These are phyloP conservation scores for Pungitius pungitius DNA, from an alignment of 2,113 vertebrate genomes.

Conservation along the genomic window DNA sequence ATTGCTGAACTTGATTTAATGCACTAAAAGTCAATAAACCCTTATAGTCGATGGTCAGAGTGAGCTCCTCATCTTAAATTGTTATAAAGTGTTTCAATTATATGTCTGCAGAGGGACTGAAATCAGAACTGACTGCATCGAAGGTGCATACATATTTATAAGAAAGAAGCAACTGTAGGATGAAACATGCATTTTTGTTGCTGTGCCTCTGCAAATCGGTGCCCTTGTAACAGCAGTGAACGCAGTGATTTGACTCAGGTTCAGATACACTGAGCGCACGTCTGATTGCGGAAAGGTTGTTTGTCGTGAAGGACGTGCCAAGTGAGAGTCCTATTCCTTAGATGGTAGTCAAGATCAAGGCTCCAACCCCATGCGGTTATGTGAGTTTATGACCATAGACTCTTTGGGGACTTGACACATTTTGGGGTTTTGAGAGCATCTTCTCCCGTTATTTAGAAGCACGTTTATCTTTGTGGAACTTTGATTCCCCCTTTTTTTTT, in stretches of 20 bases:
- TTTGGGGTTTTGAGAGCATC: constrained; percentile 47
- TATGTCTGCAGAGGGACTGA: neutral
- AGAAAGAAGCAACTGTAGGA: constrained; percentile 13
- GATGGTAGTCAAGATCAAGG: constrained; percentile 75
- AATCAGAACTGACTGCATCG: neutral
- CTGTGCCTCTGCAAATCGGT: constrained; percentile 11
- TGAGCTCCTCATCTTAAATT: neutral
- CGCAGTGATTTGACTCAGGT: constrained; percentile 37
- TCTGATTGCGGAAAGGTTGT: constrained; percentile 69
- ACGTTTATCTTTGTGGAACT: constrained; percentile 7
- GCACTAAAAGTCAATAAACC: neutral
- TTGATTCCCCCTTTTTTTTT: neutral
- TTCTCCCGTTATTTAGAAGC: constrained; percentile 7
- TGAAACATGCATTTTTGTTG: constrained; percentile 22
- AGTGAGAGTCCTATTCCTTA: constrained; percentile 76
- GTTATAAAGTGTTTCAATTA: neutral
- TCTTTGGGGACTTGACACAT: constrained; percentile 50
- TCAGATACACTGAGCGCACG: constrained; percentile 63
- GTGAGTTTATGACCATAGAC: constrained; percentile 41
- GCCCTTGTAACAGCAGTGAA: constrained; percentile 14
- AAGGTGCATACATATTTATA: neutral
- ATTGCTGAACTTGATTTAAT: neutral
- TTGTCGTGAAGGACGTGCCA: constrained; percentile 62
- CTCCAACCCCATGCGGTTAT: constrained; percentile 44
- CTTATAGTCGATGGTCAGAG: neutral